Evolutionary conservation across 2,797 vertebrate species (phyloP).

Genomic region (Nannoperca australis): DNA sequence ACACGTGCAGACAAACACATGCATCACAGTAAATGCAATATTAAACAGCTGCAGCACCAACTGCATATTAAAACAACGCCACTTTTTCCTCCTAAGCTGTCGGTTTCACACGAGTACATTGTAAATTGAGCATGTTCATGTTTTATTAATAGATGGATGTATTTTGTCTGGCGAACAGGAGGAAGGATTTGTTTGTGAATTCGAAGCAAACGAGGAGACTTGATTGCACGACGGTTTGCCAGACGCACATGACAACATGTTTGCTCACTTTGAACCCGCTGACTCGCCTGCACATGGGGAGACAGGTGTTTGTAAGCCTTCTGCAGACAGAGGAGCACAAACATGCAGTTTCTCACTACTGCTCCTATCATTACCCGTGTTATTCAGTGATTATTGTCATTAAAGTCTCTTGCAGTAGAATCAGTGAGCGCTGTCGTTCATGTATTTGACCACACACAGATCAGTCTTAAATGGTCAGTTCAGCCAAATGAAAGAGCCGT

Average conservation of each 20-base stretch:
- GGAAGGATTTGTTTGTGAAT: constrained; percentile 40
- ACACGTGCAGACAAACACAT: constrained; percentile 5
- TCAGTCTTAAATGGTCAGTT: background rate
- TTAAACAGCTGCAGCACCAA: constrained; percentile 43
- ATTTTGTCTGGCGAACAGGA: constrained; percentile 43
- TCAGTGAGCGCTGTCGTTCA: background rate
- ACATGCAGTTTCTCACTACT: background rate
- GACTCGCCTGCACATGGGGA: constrained; percentile 5
- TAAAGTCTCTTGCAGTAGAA: background rate
- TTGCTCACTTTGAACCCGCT: background rate
- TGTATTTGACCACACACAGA: background rate
- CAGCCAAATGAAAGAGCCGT: background rate
- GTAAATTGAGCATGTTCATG: constrained; percentile 28
- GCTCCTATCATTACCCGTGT: background rate
- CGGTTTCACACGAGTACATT: constrained; percentile 24
- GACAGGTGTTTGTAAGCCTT: constrained; percentile 38
- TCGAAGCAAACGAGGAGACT: constrained; percentile 51
- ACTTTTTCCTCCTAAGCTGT: background rate
- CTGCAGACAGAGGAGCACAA: constrained; percentile 14
- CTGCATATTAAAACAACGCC: constrained; percentile 29
- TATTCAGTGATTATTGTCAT: background rate
- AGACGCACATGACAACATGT: background rate
- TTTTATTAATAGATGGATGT: constrained; percentile 48
- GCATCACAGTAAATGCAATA: constrained; percentile 29
- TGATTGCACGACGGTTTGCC: constrained; percentile 43